These are phyloP conservation scores for Eulacestoma nigropectus DNA, from an alignment of 2,113 vertebrate species.

Conservation along the genomic window DNA sequence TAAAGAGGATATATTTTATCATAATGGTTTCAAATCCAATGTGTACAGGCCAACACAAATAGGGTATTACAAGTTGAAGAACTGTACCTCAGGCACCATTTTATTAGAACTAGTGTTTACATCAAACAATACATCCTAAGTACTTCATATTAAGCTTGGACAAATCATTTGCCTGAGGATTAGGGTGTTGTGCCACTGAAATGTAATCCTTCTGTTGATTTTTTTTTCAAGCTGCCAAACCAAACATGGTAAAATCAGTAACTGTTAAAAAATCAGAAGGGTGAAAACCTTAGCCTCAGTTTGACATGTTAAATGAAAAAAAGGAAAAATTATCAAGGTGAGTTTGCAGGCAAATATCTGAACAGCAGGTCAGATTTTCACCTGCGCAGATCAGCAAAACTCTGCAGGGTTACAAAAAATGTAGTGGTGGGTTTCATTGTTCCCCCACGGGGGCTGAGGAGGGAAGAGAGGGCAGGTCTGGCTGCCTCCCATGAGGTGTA, in stretches of 20 bases:
- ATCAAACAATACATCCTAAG: conserved; percentile 96
- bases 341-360: background rate
- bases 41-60: conserved; percentile 86
- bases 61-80: conserved; percentile 92
- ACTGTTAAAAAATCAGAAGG: conserved; percentile 15
- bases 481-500: fast-evolving
- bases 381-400: background rate
- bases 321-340: background rate
- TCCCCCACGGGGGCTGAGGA: no score
- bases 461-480: background rate
- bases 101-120: conserved; percentile 98
- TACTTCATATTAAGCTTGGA: conserved; percentile 98
- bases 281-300: background rate
- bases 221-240: conserved; percentile 89
- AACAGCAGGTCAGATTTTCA: background rate
- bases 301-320: background rate
- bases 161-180: conserved; percentile 99
- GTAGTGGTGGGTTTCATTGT: fast-evolving
- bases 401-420: background rate
- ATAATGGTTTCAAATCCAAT: conserved; percentile 79
- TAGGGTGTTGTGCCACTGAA: conserved; percentile 92
- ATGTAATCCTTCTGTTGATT: conserved; percentile 91
- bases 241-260: conserved; percentile 90
- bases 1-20: conserved; percentile 90
- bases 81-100: conserved; percentile 90